Percentiles rank a stretch among this genome's conserved stretches.
Conservation (phyloP, 2,113 vertebrate species). For the Rhagologus leucostigma region DNA sequence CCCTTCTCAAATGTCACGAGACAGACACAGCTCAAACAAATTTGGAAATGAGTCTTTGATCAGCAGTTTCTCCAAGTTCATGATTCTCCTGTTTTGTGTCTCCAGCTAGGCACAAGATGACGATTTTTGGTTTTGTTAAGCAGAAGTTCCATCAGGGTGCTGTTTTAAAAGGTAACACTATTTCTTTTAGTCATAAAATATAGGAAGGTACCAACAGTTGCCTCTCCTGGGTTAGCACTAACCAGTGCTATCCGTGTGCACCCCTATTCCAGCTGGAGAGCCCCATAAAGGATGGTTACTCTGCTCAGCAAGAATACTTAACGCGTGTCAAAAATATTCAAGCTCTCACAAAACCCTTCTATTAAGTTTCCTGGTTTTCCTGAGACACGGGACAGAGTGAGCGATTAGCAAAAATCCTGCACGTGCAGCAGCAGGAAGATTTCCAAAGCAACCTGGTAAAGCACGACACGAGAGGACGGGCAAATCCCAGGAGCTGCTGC, state of each 20-base stretch:
- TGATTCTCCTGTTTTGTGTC: neutral
- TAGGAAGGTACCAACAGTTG: neutral
- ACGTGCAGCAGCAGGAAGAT: neutral
- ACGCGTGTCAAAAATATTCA: rapidly evolving
- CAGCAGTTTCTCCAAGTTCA: neutral
- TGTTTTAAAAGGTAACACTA: neutral
- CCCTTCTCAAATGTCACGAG: neutral
- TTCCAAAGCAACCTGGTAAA: neutral
- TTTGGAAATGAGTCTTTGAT: neutral
- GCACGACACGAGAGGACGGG: rapidly evolving
- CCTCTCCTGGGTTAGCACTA: neutral
- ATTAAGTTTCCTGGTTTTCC: neutral
- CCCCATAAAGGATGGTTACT: rapidly evolving
- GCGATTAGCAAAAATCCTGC: neutral
- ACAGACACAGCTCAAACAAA: neutral
- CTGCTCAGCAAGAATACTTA: neutral
- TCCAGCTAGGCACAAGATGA: neutral
- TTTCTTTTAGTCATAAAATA: neutral
- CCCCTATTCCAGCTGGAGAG: neutral
- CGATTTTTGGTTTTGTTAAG: neutral
- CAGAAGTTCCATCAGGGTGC: neutral
- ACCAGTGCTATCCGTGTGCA: rapidly evolving
- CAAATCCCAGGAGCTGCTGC: neutral
- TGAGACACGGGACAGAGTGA: rapidly evolving
- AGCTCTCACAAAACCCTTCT: neutral